phyloP scores from a whole-genome alignment of 2,888 invertebrate species.

The Cordilura impudica region DNA sequence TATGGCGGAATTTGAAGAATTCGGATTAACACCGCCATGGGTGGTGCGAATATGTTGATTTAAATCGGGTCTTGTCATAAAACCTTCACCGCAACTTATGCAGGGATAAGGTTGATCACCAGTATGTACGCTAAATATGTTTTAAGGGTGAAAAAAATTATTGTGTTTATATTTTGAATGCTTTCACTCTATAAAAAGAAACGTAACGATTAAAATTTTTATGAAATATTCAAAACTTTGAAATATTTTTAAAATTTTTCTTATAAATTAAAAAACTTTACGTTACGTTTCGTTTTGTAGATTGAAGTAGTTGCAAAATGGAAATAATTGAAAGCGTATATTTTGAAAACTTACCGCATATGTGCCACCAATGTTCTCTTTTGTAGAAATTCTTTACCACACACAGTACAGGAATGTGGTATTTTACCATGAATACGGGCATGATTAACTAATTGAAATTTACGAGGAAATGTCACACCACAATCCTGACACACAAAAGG shows the following conservation, averaged over 20 bases:
- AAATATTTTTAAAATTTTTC: too few species aligned
- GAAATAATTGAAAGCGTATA: too few species aligned
- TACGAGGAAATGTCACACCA: constrained; percentile 89
- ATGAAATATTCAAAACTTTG: too few species aligned
- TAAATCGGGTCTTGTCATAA: constrained; percentile 84
- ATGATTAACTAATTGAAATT: constrained; percentile 91
- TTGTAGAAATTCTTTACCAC: constrained; percentile 91
- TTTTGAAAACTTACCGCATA: constrained; percentile 81
- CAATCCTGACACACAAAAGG: constrained; percentile 97
- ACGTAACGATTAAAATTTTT: neutral
- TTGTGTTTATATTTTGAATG: constrained; percentile 26
- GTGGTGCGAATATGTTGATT: constrained; percentile 83
- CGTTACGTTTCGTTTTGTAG: too few species aligned
- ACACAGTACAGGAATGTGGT: constrained; percentile 89
- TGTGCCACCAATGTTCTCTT: constrained; percentile 90
- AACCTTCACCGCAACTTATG: constrained; percentile 87
- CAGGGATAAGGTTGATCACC: constrained; percentile 87
- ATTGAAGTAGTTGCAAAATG: too few species aligned
- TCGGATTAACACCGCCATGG: constrained; percentile 78
- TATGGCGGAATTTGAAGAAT: constrained; percentile 76
- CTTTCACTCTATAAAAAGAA: neutral
- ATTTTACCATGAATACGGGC: constrained; percentile 88
- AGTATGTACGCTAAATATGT: constrained; percentile 83
- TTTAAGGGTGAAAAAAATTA: constrained; percentile 32
- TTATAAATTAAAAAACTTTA: too few species aligned